phyloP scores from a whole-genome alignment of 2,797 vertebrate species.

The Bovichtus diacanthus region DNA sequence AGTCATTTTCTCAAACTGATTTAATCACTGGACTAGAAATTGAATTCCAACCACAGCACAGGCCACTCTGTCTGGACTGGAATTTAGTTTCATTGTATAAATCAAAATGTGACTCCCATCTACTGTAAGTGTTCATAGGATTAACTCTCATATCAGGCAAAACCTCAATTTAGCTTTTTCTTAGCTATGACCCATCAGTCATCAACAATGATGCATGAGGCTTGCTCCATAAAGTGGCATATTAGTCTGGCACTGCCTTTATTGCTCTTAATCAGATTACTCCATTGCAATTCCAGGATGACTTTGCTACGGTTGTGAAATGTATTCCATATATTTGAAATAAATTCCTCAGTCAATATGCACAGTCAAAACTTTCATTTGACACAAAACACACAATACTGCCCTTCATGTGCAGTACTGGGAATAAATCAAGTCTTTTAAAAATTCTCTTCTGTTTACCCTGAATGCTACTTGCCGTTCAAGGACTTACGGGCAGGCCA shows the following conservation, averaged over 20 bases:
- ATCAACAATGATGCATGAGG: constrained; percentile 43
- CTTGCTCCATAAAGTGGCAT: constrained; percentile 26
- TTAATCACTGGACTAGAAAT: constrained; percentile 9
- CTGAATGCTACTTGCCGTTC: constrained; percentile 26
- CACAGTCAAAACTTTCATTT: background rate
- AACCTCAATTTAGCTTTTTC: constrained; percentile 16
- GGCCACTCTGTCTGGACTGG: background rate
- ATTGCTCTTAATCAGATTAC: constrained; percentile 32
- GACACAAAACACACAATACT: background rate
- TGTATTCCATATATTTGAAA: constrained; percentile 2
- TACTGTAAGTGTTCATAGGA: background rate
- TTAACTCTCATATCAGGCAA: constrained; percentile 13
- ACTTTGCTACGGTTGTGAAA: constrained; percentile 13
- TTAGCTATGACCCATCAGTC: constrained; percentile 16
- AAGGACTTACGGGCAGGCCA: constrained; percentile 17
- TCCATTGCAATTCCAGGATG: constrained; percentile 11
- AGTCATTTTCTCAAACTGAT: constrained; percentile 8
- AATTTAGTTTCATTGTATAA: background rate
- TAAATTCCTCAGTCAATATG: background rate
- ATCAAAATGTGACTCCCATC: background rate
- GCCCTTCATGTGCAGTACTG: background rate
- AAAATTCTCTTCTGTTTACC: constrained; percentile 6
- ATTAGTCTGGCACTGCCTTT: constrained; percentile 20
- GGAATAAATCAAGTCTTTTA: background rate
- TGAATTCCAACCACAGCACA: constrained; percentile 10